Percentiles rank a stretch among this genome's conserved stretches.
Evolutionary conservation across 1,140 invertebrate genomes (phyloP).

Genomic region (Copidosoma floridanum): DNA sequence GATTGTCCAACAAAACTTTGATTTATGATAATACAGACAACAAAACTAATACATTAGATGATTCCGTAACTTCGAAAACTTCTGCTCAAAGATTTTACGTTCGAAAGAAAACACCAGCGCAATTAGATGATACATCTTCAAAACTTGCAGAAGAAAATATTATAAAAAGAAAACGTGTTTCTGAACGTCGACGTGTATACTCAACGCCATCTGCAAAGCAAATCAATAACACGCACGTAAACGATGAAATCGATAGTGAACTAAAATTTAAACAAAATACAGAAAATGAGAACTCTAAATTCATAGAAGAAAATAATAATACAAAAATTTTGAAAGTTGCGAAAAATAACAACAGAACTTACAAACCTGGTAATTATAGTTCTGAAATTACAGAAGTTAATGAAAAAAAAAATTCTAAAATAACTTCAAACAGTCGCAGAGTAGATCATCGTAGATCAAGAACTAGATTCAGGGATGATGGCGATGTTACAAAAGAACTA

Average conservation of each 20-base stretch:
- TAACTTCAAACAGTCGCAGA: conserved; percentile 12
- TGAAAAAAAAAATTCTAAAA: conserved; percentile 27
- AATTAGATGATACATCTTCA: neutral
- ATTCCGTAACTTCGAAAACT: conserved; percentile 22
- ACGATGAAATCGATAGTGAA: neutral
- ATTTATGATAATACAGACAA: too few relatives aligned
- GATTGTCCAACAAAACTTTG: too few relatives aligned
- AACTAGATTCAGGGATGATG: conserved; percentile 29
- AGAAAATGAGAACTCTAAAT: neutral
- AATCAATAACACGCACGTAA: neutral
- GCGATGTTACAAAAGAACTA: conserved; percentile 18
- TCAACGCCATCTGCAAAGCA: conserved; percentile 20
- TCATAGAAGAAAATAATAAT: neutral
- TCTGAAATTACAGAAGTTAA: conserved; percentile 14
- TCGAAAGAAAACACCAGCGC: conserved; percentile 32
- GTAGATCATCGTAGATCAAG: conserved; percentile 38
- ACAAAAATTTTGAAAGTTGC: neutral
- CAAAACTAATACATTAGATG: conserved; percentile 21
- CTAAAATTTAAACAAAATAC: neutral
- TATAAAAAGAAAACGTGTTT: conserved; percentile 40
- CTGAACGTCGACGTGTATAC: conserved; percentile 37
- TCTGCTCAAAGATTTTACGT: conserved; percentile 41
- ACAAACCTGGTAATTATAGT: neutral
- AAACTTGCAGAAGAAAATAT: conserved; percentile 8
- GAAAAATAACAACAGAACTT: neutral